Base-by-base conservation (phyloP, 2,888 invertebrate genomes). In the Leptogaster cylindrica region DNA sequence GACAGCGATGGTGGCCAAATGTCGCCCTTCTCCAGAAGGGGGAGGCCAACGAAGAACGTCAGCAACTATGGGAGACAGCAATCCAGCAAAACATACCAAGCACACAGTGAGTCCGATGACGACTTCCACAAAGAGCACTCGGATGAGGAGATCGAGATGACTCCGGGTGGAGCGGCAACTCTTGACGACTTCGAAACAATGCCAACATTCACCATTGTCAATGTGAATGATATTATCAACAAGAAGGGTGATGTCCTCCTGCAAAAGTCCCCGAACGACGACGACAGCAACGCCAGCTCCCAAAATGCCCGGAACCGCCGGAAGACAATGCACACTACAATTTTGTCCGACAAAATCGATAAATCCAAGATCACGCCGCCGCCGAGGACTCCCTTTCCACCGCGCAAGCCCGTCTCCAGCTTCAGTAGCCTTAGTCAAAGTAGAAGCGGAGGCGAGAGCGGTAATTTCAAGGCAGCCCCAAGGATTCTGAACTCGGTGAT, bases 191-290 rank as follows among this genome's bases (percentile, higher is more conserved):
- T 75, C 33, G 76, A 77, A 65, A 75, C 74, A 10, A 78, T 78
- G 76, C 80, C 79, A n/a, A 81, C 81, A 6, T 81, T 81, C 64
- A 81, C 81, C 20, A 81, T 81, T 58, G 81, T 81, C 5, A 81
- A 81, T 66, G 80, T 81, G 7, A 77, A 79, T 68, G 80, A 81
- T 67, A 81, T 81, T 63, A 80, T 81, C 2, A 80, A 80, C 64
- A 80, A 80, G 69, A 77, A 76, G 36, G 58, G 69, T 14, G 66
- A 70, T 20, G 70, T 67, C 12, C 23, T 70, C 51, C 67, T 69
- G 25, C n/a, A 46, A 46, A 61, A 50, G 20, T 25, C 41, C 6
- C 27, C 41, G 2, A 20, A 25, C 1, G 41, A 52, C 8, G 31
- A 51, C 3, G 12, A n/a, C 25, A n/a, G 31, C n/a, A 58, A 27